These are phyloP conservation scores for Myiothlypis coronata DNA, from an alignment of 2,797 vertebrate species.

Conservation along the genomic window DNA sequence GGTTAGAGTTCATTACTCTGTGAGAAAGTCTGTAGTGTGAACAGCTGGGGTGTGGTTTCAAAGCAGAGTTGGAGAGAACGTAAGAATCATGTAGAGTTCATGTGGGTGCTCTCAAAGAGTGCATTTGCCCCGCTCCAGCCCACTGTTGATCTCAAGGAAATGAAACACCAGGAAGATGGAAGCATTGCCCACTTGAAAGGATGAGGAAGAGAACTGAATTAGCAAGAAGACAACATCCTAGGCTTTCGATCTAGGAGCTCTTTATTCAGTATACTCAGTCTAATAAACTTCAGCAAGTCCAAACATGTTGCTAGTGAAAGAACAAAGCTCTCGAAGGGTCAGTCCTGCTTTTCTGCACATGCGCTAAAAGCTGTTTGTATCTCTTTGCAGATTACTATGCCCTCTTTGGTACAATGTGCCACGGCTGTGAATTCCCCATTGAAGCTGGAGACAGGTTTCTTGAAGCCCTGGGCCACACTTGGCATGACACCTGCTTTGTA, in stretches of 20 bases:
- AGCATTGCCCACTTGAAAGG: neutral
- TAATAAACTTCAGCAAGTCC: neutral
- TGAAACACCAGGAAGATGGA: neutral
- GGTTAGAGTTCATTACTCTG: neutral
- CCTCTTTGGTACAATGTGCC: slow-evolving; percentile 93
- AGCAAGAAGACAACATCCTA: neutral
- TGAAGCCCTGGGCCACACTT: slow-evolving; percentile 90
- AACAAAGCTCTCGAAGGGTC: neutral
- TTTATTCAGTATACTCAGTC: neutral
- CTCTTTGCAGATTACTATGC: slow-evolving; percentile 87
- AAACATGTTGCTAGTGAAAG: neutral
- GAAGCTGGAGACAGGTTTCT: slow-evolving; percentile 97
- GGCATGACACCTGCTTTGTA: slow-evolving; percentile 98
- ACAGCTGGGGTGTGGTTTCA: neutral
- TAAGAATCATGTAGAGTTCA: neutral
- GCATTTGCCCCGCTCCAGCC: neutral
- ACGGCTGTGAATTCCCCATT: slow-evolving; percentile 95
- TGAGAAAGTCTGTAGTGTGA: neutral
- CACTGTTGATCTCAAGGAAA: neutral
- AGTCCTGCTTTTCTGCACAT: neutral
- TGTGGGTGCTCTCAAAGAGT: neutral
- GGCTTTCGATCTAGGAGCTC: accelerated
- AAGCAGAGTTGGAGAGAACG: accelerated
- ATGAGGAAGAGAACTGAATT: neutral
- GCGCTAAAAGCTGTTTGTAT: neutral